phyloP scores from a whole-genome alignment of 1,140 invertebrate genomes.

The Caenorhabditis brenneri region DNA sequence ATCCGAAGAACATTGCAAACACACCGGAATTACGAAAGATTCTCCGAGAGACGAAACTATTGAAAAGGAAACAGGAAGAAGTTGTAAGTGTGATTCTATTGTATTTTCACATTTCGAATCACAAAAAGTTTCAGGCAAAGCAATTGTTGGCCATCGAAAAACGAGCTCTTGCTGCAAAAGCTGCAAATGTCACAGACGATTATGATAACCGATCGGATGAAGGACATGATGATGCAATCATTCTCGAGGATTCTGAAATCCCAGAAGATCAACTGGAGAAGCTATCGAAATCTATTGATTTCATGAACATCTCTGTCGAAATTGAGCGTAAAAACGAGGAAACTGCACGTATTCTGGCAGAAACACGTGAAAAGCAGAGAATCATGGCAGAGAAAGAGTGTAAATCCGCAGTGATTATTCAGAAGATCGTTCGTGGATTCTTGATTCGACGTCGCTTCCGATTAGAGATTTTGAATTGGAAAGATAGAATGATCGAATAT shows the following conservation, averaged over 20 bases:
- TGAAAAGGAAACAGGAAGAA: background rate
- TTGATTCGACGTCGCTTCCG: background rate
- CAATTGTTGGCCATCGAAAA: too few species aligned
- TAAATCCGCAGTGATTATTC: background rate
- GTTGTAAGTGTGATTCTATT: constrained; percentile 2
- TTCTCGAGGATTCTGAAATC: background rate
- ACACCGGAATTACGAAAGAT: background rate
- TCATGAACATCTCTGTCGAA: too few species aligned
- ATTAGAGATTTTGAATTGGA: background rate
- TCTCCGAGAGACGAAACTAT: background rate
- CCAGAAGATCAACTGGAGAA: too few species aligned
- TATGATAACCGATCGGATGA: background rate
- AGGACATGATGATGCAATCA: background rate
- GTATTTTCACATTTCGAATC: too few species aligned
- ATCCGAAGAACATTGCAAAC: too few species aligned
- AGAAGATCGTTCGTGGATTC: background rate
- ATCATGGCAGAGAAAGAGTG: background rate
- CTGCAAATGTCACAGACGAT: too few species aligned
- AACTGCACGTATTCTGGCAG: too few species aligned
- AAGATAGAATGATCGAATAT: background rate
- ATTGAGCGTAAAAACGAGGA: too few species aligned
- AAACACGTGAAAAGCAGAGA: too few species aligned
- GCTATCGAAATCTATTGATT: too few species aligned
- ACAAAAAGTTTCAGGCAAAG: too few species aligned
- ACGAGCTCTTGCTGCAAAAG: too few species aligned